These are phyloP conservation scores for Bombycilla garrulus DNA, from an alignment of 2,113 vertebrate species.

Conservation along the genomic window DNA sequence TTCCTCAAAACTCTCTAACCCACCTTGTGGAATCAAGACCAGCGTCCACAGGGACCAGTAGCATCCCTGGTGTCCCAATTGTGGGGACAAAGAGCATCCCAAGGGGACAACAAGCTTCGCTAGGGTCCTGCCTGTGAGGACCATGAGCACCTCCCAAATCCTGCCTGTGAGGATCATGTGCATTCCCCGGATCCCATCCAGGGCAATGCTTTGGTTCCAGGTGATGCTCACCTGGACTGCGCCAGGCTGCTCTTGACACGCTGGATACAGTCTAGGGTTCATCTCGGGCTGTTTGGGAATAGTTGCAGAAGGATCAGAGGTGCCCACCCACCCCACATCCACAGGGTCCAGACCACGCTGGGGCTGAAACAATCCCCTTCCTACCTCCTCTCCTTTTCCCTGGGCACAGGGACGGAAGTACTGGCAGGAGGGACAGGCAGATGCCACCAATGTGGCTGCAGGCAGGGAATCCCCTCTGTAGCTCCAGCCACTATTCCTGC, in stretches of 20 bases:
- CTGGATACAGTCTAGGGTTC: not conserved
- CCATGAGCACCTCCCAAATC: not conserved
- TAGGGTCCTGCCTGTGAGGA: not conserved
- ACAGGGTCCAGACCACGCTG: not conserved
- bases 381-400: not conserved
- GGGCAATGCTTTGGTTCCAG: not conserved
- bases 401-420: not conserved
- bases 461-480: not conserved
- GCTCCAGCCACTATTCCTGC: not conserved
- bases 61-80: not conserved
- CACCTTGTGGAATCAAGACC: not conserved
- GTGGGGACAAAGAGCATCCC: not conserved
- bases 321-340: not conserved
- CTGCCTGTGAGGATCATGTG: rapidly evolving
- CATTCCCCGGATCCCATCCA: not conserved
- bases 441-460: not conserved
- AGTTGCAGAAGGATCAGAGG: not conserved
- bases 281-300: not conserved
- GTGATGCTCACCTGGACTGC: not conserved
- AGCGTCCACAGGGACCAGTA: rapidly evolving
- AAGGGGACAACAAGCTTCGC: not conserved
- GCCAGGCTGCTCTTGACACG: not conserved
- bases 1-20: not conserved
- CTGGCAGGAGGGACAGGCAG: not conserved
- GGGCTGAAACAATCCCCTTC: not conserved